Evolutionary conservation across 2,113 vertebrate genomes (phyloP), one percentile per base, ranked within the genome.

Genomic region (Trogon surrucura): DNA sequence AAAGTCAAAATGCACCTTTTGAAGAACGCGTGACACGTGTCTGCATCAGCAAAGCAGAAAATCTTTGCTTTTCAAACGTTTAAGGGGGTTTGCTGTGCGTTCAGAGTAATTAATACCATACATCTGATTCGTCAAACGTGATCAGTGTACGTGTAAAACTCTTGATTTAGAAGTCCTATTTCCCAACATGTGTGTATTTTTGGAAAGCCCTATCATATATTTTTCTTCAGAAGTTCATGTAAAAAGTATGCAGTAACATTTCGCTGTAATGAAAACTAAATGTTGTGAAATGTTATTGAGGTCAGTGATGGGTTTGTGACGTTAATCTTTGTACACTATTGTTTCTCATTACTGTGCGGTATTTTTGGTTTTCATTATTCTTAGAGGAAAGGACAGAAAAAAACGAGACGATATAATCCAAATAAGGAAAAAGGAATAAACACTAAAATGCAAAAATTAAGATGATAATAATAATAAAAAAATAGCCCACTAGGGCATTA

Each of bases 171-270:
- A 94, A 96, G 88, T 62, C 94, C 41, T 88, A 54, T 97, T 97
- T 96, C 96, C 96, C 97, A 97, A 86, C 90, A 95, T 92, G 84
- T 91, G 94, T 36, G 88, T 92, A 94, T 97, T 96, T 98, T 97
- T 97, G 95, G 96, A 97, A 97, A 97, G 93, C 89, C 84, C 90
- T 89, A 97, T 97, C 95, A 30, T 97, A 97, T 96, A 93, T 90
- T 95, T 96, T 97, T 93, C 96, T 94, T 97, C 89, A 97, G 97
- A 97, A 95, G 95, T 95, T 91, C 91, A 90, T 80, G 95, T 75
- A 70, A 93, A 96, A 97, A 93, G 83, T 26, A 94, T 81, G 91
- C 85, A 91, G 94, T 34, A 87, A 93, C 84, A 62, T 85, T 91
- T 89, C 80, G 73, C 73, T 91, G 85, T 91, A 96, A 96, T 93